Percentiles rank a stretch among this genome's conserved stretches.
Conservation (phyloP, 2,113 vertebrate genomes). For the Capreolus pygargus region DNA sequence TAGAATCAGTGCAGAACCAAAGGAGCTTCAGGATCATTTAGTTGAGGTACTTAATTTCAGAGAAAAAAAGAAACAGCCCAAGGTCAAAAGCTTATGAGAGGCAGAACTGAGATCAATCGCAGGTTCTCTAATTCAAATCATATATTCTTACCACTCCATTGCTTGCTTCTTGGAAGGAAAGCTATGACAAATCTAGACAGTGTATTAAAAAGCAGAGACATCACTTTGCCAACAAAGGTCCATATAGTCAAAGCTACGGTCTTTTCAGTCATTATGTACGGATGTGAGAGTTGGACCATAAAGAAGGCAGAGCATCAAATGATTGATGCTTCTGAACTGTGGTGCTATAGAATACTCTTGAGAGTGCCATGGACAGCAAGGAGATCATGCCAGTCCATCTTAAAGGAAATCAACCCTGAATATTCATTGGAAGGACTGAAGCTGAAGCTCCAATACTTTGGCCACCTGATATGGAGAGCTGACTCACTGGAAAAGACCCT, state of each 20-base stretch:
- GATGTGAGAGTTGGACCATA: background rate
- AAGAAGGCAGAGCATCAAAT: background rate
- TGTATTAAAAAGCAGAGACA: background rate
- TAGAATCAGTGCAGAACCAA: background rate
- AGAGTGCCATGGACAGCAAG: background rate
- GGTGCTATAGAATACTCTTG: background rate
- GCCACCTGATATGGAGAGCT: background rate
- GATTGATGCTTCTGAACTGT: background rate
- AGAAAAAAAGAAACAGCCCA: background rate
- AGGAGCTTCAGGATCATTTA: background rate
- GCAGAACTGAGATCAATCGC: background rate
- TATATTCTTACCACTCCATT: background rate
- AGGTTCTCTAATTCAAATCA: background rate
- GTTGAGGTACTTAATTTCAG: background rate
- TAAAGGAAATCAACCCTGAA: background rate
- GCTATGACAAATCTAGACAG: background rate
- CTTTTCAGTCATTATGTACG: background rate
- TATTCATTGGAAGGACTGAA: background rate
- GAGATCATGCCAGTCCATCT: background rate
- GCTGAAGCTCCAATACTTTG: background rate
- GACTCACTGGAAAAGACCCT: background rate
- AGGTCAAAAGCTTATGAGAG: background rate
- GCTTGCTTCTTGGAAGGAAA: background rate
- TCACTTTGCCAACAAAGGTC: background rate
- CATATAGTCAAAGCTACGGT: background rate